phyloP scores from a whole-genome alignment of 2,113 vertebrate genomes.

The Carollia perspicillata region DNA sequence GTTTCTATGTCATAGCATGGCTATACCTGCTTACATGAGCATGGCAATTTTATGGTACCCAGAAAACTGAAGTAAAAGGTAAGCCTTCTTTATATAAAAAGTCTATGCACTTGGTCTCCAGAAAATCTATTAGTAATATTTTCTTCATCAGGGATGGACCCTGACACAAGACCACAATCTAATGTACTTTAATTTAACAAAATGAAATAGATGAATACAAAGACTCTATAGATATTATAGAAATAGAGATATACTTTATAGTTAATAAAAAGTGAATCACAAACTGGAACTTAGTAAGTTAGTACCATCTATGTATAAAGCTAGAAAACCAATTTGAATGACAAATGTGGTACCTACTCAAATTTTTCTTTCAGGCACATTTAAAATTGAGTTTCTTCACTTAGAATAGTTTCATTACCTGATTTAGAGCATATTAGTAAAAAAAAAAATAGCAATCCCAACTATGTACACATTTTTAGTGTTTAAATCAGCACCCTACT shows the following conservation, averaged over 20 bases:
- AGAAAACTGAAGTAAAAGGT: neutral
- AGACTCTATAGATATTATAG: neutral
- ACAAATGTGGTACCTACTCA: neutral
- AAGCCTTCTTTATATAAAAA: neutral
- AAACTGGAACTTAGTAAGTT: neutral
- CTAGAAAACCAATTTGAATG: neutral
- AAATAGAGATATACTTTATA: neutral
- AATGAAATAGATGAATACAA: neutral
- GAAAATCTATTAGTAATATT: neutral
- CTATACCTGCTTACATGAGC: neutral
- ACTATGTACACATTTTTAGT: conserved; percentile 7
- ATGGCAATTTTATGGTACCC: neutral
- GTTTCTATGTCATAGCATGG: conserved; percentile 11
- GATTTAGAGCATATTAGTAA: neutral
- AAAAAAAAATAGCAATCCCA: conserved; percentile 36
- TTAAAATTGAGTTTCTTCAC: conserved; percentile 14
- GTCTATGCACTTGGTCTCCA: neutral
- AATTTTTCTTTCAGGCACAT: neutral
- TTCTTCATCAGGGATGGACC: neutral
- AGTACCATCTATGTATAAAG: neutral
- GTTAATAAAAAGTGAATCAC: neutral
- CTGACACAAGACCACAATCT: neutral
- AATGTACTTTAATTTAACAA: neutral
- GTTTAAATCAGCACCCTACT: conserved; percentile 43
- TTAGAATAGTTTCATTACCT: conserved; percentile 17